Percentiles rank a stretch among this genome's conserved stretches.
These are phyloP conservation scores for Pantala flavescens DNA, from an alignment of 1,140 invertebrate species.

Conservation along the genomic window DNA sequence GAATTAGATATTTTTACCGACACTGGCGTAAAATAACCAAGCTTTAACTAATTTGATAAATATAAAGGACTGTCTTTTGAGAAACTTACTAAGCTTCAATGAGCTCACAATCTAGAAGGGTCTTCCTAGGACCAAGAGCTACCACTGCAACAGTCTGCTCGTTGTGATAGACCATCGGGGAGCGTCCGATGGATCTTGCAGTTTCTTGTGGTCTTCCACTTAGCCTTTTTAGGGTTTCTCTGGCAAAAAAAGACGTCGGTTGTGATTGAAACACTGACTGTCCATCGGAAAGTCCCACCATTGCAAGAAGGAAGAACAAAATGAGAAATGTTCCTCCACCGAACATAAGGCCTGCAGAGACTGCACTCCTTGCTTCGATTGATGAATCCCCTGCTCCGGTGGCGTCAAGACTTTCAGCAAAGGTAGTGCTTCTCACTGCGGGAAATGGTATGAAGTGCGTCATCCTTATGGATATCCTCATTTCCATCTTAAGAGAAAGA, in stretches of 20 bases:
- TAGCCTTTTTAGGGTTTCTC: background rate
- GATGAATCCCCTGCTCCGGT: background rate
- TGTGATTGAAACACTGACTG: background rate
- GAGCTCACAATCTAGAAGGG: conserved; percentile 61
- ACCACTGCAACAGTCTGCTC: conserved; percentile 72
- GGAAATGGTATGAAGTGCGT: background rate
- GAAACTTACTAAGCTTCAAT: conserved; percentile 71
- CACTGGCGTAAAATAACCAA: too few species aligned
- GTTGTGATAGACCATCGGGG: conserved; percentile 56
- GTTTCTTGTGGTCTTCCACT: background rate
- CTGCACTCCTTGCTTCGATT: background rate
- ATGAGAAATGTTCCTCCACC: background rate
- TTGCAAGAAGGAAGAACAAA: background rate
- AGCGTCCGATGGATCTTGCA: background rate
- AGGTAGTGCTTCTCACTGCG: background rate
- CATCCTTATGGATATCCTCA: background rate
- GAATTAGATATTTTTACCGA: too few species aligned
- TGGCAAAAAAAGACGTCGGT: background rate
- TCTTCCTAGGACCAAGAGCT: conserved; percentile 51
- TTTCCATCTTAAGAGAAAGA: background rate
- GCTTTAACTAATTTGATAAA: too few species aligned
- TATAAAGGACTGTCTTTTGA: too few species aligned
- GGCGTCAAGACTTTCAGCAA: background rate
- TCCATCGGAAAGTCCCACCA: background rate
- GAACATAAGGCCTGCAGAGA: background rate